Conservation (phyloP, 1,140 invertebrate species). For the Anadara kagoshimensis region DNA sequence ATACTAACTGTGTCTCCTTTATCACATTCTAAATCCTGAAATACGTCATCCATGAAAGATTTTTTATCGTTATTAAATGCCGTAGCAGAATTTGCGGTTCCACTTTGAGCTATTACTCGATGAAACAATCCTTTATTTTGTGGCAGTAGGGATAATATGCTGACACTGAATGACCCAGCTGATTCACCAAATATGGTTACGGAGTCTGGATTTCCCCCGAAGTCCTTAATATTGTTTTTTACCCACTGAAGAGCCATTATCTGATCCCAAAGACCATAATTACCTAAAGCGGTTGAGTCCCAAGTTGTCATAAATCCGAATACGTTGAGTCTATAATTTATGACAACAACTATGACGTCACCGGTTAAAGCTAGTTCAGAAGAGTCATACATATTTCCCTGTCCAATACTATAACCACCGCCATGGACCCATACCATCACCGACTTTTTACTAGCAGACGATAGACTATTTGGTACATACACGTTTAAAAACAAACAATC, state of each 20-base stretch:
- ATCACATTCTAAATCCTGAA: too few relatives aligned
- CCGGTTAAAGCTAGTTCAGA: background rate
- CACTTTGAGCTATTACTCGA: conserved; percentile 54
- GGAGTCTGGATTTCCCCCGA: conserved; percentile 89
- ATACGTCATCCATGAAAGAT: too few relatives aligned
- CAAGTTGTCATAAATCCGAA: conserved; percentile 91
- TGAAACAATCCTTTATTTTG: conserved; percentile 63
- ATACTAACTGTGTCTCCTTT: too few relatives aligned
- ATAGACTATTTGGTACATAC: conserved; percentile 19
- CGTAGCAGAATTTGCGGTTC: background rate
- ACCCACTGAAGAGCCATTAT: conserved; percentile 92
- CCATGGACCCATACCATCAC: conserved; percentile 52
- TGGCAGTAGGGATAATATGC: conserved; percentile 56
- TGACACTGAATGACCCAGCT: conserved; percentile 82
- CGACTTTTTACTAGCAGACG: conserved; percentile 9
- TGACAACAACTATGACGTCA: conserved; percentile 37
- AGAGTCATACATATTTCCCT: conserved; percentile 14
- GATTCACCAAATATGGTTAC: conserved; percentile 95
- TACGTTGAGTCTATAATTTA: conserved; percentile 50
- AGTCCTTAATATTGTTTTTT: conserved; percentile 89
- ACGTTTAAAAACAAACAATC: conserved; percentile 34
- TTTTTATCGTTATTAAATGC: too few relatives aligned
- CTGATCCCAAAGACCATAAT: conserved; percentile 96
- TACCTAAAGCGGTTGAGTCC: conserved; percentile 92
- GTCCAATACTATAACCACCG: conserved; percentile 37